These are phyloP conservation scores for Amphibalanus amphitrite DNA, from an alignment of 1,140 invertebrate species.

Conservation along the genomic window DNA sequence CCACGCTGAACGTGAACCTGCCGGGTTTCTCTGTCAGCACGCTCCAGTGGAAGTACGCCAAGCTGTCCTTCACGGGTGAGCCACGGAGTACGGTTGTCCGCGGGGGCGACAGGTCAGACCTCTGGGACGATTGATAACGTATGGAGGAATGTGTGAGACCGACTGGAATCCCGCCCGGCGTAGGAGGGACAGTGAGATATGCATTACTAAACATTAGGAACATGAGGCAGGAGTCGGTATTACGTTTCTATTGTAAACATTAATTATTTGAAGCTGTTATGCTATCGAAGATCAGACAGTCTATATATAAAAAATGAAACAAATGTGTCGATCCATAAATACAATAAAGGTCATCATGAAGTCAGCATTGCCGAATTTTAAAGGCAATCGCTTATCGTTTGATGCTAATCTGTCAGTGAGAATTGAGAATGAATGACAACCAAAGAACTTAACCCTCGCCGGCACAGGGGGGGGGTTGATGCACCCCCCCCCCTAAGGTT, in stretches of 20 bases:
- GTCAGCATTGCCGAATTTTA: no score
- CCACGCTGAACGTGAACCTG: conserved; percentile 36
- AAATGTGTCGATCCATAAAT: no score
- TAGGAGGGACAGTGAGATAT: not conserved
- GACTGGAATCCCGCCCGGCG: not conserved
- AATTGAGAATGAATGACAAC: no score
- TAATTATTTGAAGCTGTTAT: not conserved
- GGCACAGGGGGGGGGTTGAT: no score
- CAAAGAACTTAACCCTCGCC: no score
- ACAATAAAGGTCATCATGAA: no score
- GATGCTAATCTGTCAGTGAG: no score
- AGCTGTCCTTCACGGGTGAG: conserved; percentile 22
- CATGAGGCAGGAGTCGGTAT: not conserved
- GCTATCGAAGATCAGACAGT: not conserved
- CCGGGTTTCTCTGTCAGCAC: conserved; percentile 34
- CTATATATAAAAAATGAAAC: not conserved
- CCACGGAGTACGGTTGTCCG: no score
- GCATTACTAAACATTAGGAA: not conserved
- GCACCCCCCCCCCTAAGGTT: no score
- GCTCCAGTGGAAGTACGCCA: conserved; percentile 25
- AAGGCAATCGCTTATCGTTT: no score
- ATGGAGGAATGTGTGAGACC: not conserved
- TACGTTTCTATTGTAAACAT: not conserved
- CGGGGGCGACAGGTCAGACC: no score
- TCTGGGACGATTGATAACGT: not conserved